phyloP scores from a whole-genome alignment of 2,888 invertebrate genomes.

The Tortrix viridana region DNA sequence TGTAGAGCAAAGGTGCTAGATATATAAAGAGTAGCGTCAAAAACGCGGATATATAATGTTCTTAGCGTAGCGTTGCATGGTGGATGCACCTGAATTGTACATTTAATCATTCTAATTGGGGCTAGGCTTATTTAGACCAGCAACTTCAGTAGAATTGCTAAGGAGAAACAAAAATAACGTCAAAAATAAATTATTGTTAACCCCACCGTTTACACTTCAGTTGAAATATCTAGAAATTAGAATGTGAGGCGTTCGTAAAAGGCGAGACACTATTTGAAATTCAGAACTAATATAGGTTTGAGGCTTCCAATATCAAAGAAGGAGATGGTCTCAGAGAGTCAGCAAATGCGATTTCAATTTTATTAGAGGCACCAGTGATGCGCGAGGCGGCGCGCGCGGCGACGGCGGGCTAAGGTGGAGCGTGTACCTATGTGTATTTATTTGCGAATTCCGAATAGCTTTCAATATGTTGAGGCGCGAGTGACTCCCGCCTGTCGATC shows the following conservation, averaged over 20 bases:
- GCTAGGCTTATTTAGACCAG: no score
- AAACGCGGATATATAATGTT: no score
- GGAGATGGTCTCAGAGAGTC: constrained; percentile 63
- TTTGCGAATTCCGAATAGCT: constrained; percentile 81
- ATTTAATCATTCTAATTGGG: no score
- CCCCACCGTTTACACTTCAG: constrained; percentile 9
- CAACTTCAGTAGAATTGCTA: no score
- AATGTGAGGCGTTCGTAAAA: constrained; percentile 23
- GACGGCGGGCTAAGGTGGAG: constrained; percentile 53
- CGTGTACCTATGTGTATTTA: constrained; percentile 72
- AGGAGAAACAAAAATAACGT: no score
- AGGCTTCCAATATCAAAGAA: constrained; percentile 54
- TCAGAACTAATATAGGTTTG: constrained; percentile 38
- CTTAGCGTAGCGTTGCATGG: no score
- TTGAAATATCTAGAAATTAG: constrained; percentile 14
- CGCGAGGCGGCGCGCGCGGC: constrained; percentile 60
- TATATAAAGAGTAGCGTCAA: no score
- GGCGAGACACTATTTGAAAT: constrained; percentile 38
- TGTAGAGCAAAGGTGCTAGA: no score
- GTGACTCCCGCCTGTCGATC: constrained; percentile 79
- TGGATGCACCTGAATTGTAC: no score
- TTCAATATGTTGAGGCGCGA: constrained; percentile 80
- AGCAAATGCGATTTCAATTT: constrained; percentile 80
- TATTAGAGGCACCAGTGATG: constrained; percentile 65
- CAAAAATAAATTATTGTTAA: neutral